Percentiles rank a stretch among this genome's conserved stretches.
Conservation (phyloP, 1,140 invertebrate species). For the Procambarus clarkii region DNA sequence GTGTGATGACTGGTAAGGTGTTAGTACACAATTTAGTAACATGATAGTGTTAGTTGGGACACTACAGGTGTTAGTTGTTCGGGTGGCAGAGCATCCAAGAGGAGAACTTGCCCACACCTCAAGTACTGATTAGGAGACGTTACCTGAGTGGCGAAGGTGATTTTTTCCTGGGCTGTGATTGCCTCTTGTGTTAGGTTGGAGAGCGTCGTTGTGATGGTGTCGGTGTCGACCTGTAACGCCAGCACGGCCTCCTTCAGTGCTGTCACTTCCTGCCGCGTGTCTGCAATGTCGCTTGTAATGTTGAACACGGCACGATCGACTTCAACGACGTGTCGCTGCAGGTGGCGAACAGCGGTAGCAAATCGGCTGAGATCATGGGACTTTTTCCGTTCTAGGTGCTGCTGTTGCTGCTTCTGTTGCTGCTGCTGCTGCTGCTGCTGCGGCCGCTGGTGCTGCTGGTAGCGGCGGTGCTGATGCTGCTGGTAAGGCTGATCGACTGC, state of each 20-base stretch:
- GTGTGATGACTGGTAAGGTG: neutral
- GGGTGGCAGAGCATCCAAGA: neutral
- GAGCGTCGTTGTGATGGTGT: slow-evolving; percentile 61
- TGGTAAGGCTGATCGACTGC: neutral
- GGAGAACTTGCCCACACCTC: neutral
- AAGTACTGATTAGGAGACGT: slow-evolving; percentile 1
- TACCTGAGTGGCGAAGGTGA: slow-evolving; percentile 52
- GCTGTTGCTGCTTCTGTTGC: slow-evolving; percentile 35
- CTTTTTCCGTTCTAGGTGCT: slow-evolving; percentile 45
- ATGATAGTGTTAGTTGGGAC: neutral
- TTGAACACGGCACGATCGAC: slow-evolving; percentile 64
- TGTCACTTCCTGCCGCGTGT: slow-evolving; percentile 47
- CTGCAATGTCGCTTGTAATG: slow-evolving; percentile 59
- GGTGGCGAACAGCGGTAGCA: slow-evolving; percentile 55
- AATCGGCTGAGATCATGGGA: slow-evolving; percentile 60
- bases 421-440: slow-evolving; percentile 41
- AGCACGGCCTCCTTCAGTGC: slow-evolving; percentile 49
- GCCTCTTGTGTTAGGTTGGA: slow-evolving; percentile 63
- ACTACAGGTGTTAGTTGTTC: slow-evolving; percentile 11
- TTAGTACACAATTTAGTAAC: slow-evolving; percentile 26
- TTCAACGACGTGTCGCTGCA: slow-evolving; percentile 69
- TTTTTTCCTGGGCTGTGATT: slow-evolving; percentile 59
- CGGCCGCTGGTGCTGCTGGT: slow-evolving; percentile 1
- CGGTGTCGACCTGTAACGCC: slow-evolving; percentile 58
- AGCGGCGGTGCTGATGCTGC: neutral